A percentile compares a stretch with the other conserved stretches of the same genome.
These are phyloP conservation scores for Notamacropus eugenii DNA, from an alignment of 2,797 vertebrate genomes.

Conservation along the genomic window DNA sequence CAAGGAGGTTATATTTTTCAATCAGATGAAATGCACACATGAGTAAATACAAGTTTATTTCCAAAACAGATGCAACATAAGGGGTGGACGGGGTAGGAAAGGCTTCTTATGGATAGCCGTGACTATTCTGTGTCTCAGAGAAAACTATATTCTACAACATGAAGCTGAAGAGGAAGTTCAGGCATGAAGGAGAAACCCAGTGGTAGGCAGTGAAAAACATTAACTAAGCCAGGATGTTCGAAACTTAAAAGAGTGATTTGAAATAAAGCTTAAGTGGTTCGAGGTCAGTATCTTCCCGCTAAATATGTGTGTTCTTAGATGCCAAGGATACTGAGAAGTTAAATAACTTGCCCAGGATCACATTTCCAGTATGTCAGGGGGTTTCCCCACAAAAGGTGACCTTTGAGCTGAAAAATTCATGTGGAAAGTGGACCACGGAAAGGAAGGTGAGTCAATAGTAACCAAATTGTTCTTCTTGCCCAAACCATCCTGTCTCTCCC, in stretches of 20 bases:
- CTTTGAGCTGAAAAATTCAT: neutral
- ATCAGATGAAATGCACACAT: neutral
- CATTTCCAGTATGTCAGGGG: neutral
- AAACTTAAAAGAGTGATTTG: no score
- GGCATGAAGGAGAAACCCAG: neutral
- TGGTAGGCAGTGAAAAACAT: neutral
- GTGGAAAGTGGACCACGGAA: neutral
- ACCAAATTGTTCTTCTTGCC: neutral
- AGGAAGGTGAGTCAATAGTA: neutral
- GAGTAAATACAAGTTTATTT: neutral
- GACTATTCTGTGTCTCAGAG: neutral
- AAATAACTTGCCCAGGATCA: neutral
- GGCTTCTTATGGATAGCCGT: neutral
- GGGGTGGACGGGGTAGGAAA: neutral
- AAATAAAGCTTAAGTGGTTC: neutral
- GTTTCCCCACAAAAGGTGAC: neutral
- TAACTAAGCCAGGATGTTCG: neutral
- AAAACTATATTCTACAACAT: neutral
- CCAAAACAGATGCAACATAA: neutral
- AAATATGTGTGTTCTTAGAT: neutral
- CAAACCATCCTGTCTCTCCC: neutral
- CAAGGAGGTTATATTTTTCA: neutral
- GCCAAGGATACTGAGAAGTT: neutral
- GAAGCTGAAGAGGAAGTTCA: neutral
- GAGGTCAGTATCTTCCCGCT: neutral